Base-by-base conservation (phyloP, 2,888 invertebrate species). In the Axea sp. region DNA sequence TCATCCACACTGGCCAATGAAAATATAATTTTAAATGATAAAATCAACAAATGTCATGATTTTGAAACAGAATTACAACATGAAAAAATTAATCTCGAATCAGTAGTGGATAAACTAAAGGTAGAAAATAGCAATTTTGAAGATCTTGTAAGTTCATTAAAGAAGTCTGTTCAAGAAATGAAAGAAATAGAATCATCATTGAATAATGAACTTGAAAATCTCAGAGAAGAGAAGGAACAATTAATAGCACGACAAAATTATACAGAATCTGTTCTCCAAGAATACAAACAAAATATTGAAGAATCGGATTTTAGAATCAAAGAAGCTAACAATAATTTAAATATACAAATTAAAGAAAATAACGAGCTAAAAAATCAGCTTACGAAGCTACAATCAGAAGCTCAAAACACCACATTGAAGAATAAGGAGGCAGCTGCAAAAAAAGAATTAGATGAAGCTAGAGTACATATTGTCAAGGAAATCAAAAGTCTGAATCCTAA, bases 261-360 rank as follows among this genome's bases (percentile, higher is more conserved):
- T 28, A 51, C 67, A 0, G 60, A 78, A 12, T 22, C 39, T 1
- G 71, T 62, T 3, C 9, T 67, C 7, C 57, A 68, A 41, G 77
- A 86, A 30, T 81, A 73, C 73, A 76, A 87, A 1, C 76, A 82
- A 1, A 68, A 74, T 3, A 85, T 88, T 53, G 81, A 81, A 8
- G 78, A 77, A 8, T 81, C 87, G 0, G 87, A 85, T 31, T 79
- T 82, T 11, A 86, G 83, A 67, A 76, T 89, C 45, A 49, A 76
- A 3, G 76, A 83, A 47, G 75, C 87, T 33, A 88, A 86, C 75
- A 49, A 35, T n/a, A 82, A 87, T 65, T 75, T 89, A 3, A 77
- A 75, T 31, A 82, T 84, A 6, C 88, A 86, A 79, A 86, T 88
- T 79, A 84, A 84, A 26, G 88, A 89, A 24, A 80, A 75, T 4